Evolutionary conservation across 2,113 vertebrate species (phyloP), one percentile per base, ranked within the genome.

Genomic region (Labeo rohita): DNA sequence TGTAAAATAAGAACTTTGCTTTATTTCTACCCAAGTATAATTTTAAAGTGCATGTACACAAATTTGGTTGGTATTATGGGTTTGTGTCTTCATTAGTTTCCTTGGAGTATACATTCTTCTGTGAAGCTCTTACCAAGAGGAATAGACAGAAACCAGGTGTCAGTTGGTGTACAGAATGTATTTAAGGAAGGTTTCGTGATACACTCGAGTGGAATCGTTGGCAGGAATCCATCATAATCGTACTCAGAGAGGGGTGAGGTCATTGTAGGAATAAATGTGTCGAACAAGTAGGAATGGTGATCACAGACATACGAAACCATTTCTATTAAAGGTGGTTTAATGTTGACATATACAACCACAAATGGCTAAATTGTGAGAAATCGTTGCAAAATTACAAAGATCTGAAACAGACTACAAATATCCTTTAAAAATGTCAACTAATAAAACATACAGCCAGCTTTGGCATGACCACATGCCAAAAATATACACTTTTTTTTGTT

Each of bases 81-180:
- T 86, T 91, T 91, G 39, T 80, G 90, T 93, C 91, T 86, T 90
- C 80, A 72, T 94, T 92, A 92, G 90, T 92, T 80, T 0, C 92
- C 92, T 92, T 93, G 77, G 82, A 23, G 63, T 66, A 80, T n/a
- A 28, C 83, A 85, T 81, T 80, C 80, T 47, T 84, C 82, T 21
- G 73, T 66, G 84, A 66, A 80, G 82, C 36, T 59, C 49, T 52
- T 39, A 34, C 52, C 61, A 45, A 21, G 36, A 88, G 65, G 50
- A 85, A 85, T 34, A 83, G 94, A 93, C 89, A 91, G 92, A 86
- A 90, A 93, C 84, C 87, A 92, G 86, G 1, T 28, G 92, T 91
- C 91, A 92, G 91, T 94, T 93, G 95, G 94, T 94, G 95, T 94
- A 94, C 95, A 94, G 93, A 92, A 93, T 93, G 93, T 89, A 90